These are phyloP conservation scores for Paramormyrops kingsleyae DNA, from an alignment of 2,113 vertebrate species.

Conservation along the genomic window DNA sequence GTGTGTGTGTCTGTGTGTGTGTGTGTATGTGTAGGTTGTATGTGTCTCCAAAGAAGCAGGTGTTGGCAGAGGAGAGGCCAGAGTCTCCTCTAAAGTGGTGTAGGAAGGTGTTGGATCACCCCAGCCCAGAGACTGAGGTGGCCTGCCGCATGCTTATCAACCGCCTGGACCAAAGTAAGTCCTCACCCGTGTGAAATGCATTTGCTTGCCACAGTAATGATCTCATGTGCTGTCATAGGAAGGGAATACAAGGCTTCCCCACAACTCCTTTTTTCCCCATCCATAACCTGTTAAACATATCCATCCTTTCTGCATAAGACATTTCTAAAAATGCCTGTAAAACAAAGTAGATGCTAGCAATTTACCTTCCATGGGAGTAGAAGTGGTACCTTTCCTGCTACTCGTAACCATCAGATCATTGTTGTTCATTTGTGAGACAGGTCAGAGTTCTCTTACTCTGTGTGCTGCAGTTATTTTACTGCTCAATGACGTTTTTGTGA, in stretches of 20 bases:
- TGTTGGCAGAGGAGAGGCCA: constrained; percentile 48
- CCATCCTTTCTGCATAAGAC: background rate
- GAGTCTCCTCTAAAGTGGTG: constrained; percentile 81
- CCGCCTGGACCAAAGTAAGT: constrained; percentile 78
- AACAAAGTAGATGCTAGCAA: background rate
- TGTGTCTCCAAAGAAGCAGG: constrained; percentile 74
- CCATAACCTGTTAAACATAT: background rate
- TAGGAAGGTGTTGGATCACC: constrained; percentile 77
- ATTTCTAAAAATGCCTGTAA: background rate
- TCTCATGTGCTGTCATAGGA: background rate
- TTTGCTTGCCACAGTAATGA: background rate
- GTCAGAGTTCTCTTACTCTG: background rate
- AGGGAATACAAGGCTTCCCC: background rate
- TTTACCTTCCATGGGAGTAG: background rate
- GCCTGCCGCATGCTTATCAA: constrained; percentile 73
- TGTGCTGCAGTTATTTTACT: background rate
- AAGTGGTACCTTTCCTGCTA: background rate
- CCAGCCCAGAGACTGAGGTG: constrained; percentile 79
- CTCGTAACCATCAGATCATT: background rate
- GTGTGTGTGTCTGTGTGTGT: background rate
- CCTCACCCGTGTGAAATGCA: background rate
- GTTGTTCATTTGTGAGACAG: background rate
- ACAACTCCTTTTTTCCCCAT: background rate
- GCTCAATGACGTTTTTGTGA: background rate
- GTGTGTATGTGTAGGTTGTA: constrained; percentile 65